These are phyloP conservation scores for Pachypanchax playfairii DNA, from an alignment of 2,113 vertebrate genomes.

Conservation along the genomic window DNA sequence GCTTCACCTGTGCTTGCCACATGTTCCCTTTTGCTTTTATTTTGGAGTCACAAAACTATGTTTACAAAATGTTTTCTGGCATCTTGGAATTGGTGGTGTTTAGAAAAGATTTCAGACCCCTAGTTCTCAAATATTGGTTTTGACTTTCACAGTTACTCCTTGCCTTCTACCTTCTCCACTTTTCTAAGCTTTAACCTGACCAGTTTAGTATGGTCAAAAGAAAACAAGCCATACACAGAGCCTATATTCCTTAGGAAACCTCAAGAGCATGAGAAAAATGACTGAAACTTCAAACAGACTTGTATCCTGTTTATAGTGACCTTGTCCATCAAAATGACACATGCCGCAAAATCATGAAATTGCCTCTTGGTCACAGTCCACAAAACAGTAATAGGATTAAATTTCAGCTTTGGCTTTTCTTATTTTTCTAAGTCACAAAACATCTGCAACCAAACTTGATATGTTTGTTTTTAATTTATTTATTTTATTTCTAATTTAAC, in stretches of 20 bases:
- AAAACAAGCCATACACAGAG: constrained; percentile 51
- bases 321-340: constrained; percentile 52
- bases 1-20: no score
- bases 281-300: constrained; percentile 22
- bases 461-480: constrained; percentile 9
- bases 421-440: constrained; percentile 8
- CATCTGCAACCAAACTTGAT: not conserved
- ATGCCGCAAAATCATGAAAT: constrained; percentile 19
- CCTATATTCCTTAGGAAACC: constrained; percentile 47
- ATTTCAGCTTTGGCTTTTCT: constrained; percentile 12
- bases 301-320: constrained; percentile 18
- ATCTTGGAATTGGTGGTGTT: constrained; percentile 1
- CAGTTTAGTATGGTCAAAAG: constrained; percentile 32
- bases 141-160: constrained; percentile 47
- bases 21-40: no score
- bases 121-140: constrained; percentile 21
- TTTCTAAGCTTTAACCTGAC: constrained; percentile 31
- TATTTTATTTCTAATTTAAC: constrained; percentile 18
- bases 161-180: constrained; percentile 55
- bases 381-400: constrained; percentile 3
- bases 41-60: not conserved
- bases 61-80: not conserved
- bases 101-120: constrained; percentile 10
- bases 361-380: constrained; percentile 20
- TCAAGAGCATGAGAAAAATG: constrained; percentile 20